Base-by-base conservation (phyloP, 2,888 invertebrate species). In the Cylindroiulus punctatus region DNA sequence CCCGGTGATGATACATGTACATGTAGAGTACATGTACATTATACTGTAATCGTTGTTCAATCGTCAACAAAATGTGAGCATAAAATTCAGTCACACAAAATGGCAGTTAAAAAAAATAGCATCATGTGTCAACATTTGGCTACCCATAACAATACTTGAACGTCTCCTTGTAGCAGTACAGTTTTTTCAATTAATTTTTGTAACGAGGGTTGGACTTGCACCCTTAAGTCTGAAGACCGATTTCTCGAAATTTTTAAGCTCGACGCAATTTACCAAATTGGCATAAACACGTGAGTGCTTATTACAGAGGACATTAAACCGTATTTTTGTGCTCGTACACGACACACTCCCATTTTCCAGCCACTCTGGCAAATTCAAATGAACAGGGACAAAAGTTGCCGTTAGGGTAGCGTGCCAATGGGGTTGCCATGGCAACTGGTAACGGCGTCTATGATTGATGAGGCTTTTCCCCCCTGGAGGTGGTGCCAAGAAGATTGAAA, bases 401-500 rank as follows among this genome's bases (percentile, higher is more conserved):
- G 83, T 83, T 83, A 83, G 40, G 42, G 83, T 83, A 83, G 40
- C 40, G 83, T 83, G 40, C 44, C 83, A 42, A 44, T 26, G 40
- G 83, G 47, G 84, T 84, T 84, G 32, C 52, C 84, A 52, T 84
- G 52, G 19, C 52, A 52, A 84, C 84, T 14, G 52, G 84, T 84
- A 84, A 84, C 84, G 57, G 84, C 47, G 84, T 52, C 52, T 52
- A 84, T 84, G 84, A 84, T 84, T 84, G 84, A 84, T 84, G 84
- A 84, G 84, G 84, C 84, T 84, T 47, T 84, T 84, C 57, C 84
- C 84, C 32, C 52, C 52, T 84, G 84, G 52, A 84, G 84, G 84
- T 44, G 84, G 57, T 47, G 47, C 47, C 84, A 84, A 84, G 52
- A 52, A 84, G 84, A 84, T 84, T 84, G 84, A 84, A 84, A 84